Evolutionary conservation across 2,113 vertebrate genomes (phyloP), one percentile per base, ranked within the genome.

Genomic region (Perca schrenkii): DNA sequence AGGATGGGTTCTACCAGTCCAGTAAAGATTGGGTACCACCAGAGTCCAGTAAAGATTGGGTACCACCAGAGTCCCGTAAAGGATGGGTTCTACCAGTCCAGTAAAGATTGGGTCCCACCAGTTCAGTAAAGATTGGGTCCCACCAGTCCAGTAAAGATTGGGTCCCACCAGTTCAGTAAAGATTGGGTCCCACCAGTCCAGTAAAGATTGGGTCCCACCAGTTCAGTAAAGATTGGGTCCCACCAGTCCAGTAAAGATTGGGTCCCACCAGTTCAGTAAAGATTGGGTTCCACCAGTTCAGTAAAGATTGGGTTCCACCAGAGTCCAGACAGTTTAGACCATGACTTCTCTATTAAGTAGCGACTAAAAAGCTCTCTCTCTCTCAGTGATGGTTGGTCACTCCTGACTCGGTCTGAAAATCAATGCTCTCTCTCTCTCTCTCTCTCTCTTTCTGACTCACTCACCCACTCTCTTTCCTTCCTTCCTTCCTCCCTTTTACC

Each of bases 381-480:
- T 57, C 50, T 72, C 25, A 13, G 36, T 13, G 65, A 66, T 17
- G 72, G 6, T 10, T 34, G 76, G 61, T 40, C 46, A 49, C 66
- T 53, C 2, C 58, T 1, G 14, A 57, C 77, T 60, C 54, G 47
- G 64, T 67, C 11, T 36, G 49, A 53, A 22, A 61, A 56, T 54
- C 34, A 50, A 67, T 21, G 25, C 71, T 62, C 71, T 34, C 56
- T 36, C 66, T 34, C 65, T 34, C 52, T 28, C 66, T 28, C 71
- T 62, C 71, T 49, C 56, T 64, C 46, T 34, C 46, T 46, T 49
- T 63, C 74, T 66, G 12, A 46, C 52, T 84, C 28, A 54, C 62
- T 79, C 63, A 4, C 22, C 28, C 61, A 36, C 25, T 71, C 56
- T 2, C 61, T 80, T 40, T 22, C 36, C 57, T 79, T 88, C 87